Conservation (phyloP, 1,140 invertebrate species). For the Drosophila kanapiae region DNA sequence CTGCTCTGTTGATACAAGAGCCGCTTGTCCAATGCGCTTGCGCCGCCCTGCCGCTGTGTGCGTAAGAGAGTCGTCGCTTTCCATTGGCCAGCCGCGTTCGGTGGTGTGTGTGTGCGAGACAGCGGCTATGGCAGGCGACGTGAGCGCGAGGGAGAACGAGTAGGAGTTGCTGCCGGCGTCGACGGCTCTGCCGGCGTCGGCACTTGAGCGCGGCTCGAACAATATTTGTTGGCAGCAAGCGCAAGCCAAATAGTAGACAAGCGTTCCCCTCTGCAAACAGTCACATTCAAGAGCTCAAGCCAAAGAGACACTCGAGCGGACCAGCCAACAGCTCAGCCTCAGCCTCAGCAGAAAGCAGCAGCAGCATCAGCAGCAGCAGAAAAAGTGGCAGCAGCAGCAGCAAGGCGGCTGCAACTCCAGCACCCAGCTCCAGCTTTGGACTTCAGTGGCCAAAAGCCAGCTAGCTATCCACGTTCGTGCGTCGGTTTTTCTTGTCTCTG, state of each 20-base stretch:
- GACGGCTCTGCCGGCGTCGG: slow-evolving; percentile 46
- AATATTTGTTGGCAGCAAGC: slow-evolving; percentile 85
- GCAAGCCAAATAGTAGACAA: slow-evolving; percentile 86
- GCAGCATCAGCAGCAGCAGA: slow-evolving; percentile 17
- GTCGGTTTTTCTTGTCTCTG: slow-evolving; percentile 62
- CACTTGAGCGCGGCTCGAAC: slow-evolving; percentile 85
- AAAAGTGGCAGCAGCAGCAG: slow-evolving; percentile 8
- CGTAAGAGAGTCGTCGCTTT: slow-evolving; percentile 70
- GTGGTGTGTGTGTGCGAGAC: slow-evolving; percentile 46
- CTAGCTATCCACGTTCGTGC: slow-evolving; percentile 78
- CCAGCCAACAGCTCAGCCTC: slow-evolving; percentile 66
- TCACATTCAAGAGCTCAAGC: slow-evolving; percentile 86
- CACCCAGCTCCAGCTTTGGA: slow-evolving; percentile 45
- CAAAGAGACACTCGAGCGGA: slow-evolving; percentile 85
- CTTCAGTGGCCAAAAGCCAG: slow-evolving; percentile 78
- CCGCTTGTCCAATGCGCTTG: slow-evolving; percentile 70
- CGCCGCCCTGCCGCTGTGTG: slow-evolving; percentile 64
- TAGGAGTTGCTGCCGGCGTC: slow-evolving; percentile 30
- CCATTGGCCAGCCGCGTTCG: slow-evolving; percentile 55
- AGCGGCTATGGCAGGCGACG: slow-evolving; percentile 1
- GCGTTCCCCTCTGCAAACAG: slow-evolving; percentile 86
- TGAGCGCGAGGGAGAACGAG: slow-evolving; percentile 53
- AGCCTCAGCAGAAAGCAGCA: slow-evolving; percentile 21
- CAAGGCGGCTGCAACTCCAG: slow-evolving; percentile 27
- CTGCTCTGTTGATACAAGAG: slow-evolving; percentile 75